These are phyloP conservation scores for Fopius arisanus DNA, from an alignment of 1,140 invertebrate species.

Conservation along the genomic window DNA sequence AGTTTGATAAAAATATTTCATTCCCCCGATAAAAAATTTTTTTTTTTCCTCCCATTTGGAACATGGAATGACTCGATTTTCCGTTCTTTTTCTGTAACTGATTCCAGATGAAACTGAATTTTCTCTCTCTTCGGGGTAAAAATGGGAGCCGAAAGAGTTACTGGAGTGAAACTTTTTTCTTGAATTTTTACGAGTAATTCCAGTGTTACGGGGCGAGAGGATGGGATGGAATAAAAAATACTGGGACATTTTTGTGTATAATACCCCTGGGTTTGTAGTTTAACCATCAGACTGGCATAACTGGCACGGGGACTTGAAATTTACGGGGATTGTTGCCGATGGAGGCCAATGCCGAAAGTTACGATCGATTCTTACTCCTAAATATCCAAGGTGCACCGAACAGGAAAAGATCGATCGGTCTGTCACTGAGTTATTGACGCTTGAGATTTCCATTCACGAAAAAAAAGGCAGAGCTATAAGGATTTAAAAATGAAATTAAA, in stretches of 20 bases:
- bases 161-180: background rate
- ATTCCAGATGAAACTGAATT: background rate
- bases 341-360: background rate
- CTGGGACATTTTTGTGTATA: background rate
- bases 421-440: background rate
- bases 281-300: background rate
- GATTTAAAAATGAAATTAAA: background rate
- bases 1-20: no score
- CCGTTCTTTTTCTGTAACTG: background rate
- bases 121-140: background rate
- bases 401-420: background rate
- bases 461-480: background rate
- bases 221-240: background rate
- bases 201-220: no score
- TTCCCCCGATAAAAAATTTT: no score
- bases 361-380: background rate
- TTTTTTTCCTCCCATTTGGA: no score
- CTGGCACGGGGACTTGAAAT: background rate
- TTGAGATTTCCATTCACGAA: background rate
- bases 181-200: background rate
- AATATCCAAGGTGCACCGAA: background rate
- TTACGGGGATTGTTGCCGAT: background rate
- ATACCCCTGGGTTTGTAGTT: background rate
- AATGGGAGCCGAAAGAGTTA: no score
- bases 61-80: no score